Base-by-base conservation (phyloP, 2,113 vertebrate species). In the Hyaena hyaena region DNA sequence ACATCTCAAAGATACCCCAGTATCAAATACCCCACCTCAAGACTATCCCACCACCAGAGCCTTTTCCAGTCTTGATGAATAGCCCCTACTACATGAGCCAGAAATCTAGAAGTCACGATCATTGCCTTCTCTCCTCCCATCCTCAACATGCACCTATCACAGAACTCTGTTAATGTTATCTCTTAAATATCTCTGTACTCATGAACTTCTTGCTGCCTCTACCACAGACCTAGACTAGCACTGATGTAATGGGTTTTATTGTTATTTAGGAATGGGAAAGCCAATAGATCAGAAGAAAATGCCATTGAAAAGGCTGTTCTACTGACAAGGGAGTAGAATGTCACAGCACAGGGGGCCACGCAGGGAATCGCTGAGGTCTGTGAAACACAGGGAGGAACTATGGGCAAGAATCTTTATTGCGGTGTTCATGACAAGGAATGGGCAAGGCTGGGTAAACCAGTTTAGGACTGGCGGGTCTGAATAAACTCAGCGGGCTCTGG, bases 331-430 rank as follows among this genome's bases (percentile, higher is more conserved):
- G 53, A 77, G 28, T 55, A 39, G 9, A 1, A 5, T 43, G 5
- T 24, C 15, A 86, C 14, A 73, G 1, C 26, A 35, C 0, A 0
- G 16, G 5, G 26, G 45, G 4, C 9, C 35, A 28, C 7, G 7
- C 35, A 16, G 23, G 43, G 39, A 45, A 69, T 73, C 48, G 12
- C 10, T 12, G 55, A 45, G 85, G 5, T 55, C 53, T 10, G 33
- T 24, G 16, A 69, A 74, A 14, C 21, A 48, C 12, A 77, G 21
- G 31, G 11, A 58, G 28, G 10, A 21, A 28, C 31, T 58, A 31
- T n/a, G 33, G 35, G 74, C 58, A 58, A 28, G 55, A 80, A 14
- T 63, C 26, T 58, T 50, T 26, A 31, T 2, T 71, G 39, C 4
- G 19, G 28, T 88, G 90, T 90, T 53, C 63, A 66, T 8, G 16